Conservation (phyloP, 1,140 invertebrate genomes). For the Zophobas atratus region DNA sequence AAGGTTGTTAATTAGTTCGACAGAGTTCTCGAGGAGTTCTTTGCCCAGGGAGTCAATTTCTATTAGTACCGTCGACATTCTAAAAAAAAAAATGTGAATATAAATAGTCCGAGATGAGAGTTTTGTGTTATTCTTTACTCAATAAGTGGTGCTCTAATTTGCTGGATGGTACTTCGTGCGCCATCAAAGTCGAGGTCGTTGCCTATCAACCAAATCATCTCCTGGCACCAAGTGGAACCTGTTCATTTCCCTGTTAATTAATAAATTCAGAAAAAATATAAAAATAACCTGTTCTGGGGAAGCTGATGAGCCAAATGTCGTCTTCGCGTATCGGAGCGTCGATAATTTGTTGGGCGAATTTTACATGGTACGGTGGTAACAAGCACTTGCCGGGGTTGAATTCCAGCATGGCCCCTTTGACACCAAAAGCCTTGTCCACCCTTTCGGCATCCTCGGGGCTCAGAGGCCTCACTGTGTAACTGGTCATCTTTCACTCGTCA, state of each 20-base stretch:
- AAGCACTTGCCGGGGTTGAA: conserved; percentile 79
- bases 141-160: conserved; percentile 67
- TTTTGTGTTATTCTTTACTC: conserved; percentile 57
- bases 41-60: conserved; percentile 49
- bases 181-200: conserved; percentile 85
- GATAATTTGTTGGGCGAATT: conserved; percentile 78
- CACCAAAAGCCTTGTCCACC: conserved; percentile 78
- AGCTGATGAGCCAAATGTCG: conserved; percentile 87
- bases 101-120: too few relatives aligned
- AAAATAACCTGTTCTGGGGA: conserved; percentile 81
- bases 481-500: background rate
- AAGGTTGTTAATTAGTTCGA: conserved; percentile 79
- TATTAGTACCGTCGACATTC: conserved; percentile 54
- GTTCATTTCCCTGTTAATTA: conserved; percentile 48
- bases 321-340: conserved; percentile 78
- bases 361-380: conserved; percentile 77
- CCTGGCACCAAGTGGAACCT: conserved; percentile 92
- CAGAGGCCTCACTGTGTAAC: conserved; percentile 74
- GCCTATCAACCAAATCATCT: conserved; percentile 90
- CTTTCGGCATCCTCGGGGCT: conserved; percentile 74
- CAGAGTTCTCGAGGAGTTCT: conserved; percentile 71
- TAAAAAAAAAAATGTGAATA: conserved; percentile 48
- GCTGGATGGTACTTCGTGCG: conserved; percentile 77
- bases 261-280: conserved; percentile 9
- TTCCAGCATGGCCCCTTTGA: conserved; percentile 78